Base-by-base conservation (phyloP, 2,888 invertebrate species). In the Ormyrus nitidulus region DNA sequence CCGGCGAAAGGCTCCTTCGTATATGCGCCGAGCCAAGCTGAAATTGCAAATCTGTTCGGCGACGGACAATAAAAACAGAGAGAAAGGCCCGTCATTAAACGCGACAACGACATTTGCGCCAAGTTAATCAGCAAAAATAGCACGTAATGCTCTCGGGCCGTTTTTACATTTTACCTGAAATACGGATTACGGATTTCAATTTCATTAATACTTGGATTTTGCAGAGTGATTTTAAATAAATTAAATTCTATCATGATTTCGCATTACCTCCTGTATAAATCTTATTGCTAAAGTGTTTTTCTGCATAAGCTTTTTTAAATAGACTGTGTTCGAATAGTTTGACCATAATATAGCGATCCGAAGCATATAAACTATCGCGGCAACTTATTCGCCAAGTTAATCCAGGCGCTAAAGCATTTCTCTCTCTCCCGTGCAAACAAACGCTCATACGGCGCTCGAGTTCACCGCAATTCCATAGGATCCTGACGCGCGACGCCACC, bases 21-120 rank as follows among this genome's bases (percentile, higher is more conserved):
- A 19, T 64, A 48, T 64, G 46, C 34, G 44, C 19, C 11, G 64
- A 11, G 10, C 54, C 73, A 54, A 51, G 71, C 59, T 73, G 49
- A 73, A 78, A 73, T 79, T 73, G 73, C 78, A 79, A 79, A 79
- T 79, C 78, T 69, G 53, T 48, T 73, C 72, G 72, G 46, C 34
- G 59, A 8, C 48, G 49, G 49, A 13, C 61, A 61, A 72, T 72
- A 68, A 78, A 78, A 78, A 66, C 66, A 58, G 54, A 3, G 56
- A 7, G 64, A 3, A 34, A 5, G 5, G 7, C 19, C 19, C 19
- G 19, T 19, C 19, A 19, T 19, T 19, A 19, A 19, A 19, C 19
- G 19, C 19, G 19, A 19, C 19, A 19, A 19, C 19, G 19, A 19
- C 19, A 19, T 19, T 19, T 19, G 19, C 19, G 19, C 19, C 19